Evolutionary conservation across 1,140 invertebrate species (phyloP), one percentile per base, ranked within the genome.

Genomic region (Homarus americanus): DNA sequence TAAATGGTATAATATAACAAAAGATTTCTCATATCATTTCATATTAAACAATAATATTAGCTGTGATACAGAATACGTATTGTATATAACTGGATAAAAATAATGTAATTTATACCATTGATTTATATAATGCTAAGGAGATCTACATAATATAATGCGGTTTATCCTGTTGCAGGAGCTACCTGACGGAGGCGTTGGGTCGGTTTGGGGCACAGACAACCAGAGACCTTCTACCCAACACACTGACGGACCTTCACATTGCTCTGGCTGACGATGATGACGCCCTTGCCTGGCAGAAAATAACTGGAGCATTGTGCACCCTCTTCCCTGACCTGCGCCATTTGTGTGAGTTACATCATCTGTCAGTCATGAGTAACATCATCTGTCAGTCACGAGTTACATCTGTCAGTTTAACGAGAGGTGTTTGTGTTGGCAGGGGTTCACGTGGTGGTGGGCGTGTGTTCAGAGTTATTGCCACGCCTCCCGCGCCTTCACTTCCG

Each of bases 351-450:
- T 49, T 10, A 34, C 34, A 34, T 38, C 24, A 15, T 1, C n/a
- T 53, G 1, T 20, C 66, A 15, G 1, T 20, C 15, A 4, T 15
- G 53, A 58, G 17, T 49, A 10, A 58, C 12, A 20, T 58, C 32
- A 12, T 2, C 9, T 53, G 0, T 5, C 66, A 20, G 0, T 4
- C 15, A 15, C 12, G 53, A 20, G 53, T 58, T 58, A 58, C n/a
- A 4, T 58, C 24, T 58, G 44, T 49, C 15, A 49, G 44, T 49
- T 15, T 15, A 49, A 1, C 15, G 44, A 49, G 44, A 17, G 44
- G n/a, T n/a, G n/a, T n/a, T n/a, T 49, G n/a, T 20, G n/a, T 41
- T 53, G 41, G 17, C 82, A 84, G 82, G 63, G 69, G 12, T 84
- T 1, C 82, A 84, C 36, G 63, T 84, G 63, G 63, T 63, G 24